Evolutionary conservation across 1,140 invertebrate species (phyloP).

Genomic region (Dinoponera quadriceps): DNA sequence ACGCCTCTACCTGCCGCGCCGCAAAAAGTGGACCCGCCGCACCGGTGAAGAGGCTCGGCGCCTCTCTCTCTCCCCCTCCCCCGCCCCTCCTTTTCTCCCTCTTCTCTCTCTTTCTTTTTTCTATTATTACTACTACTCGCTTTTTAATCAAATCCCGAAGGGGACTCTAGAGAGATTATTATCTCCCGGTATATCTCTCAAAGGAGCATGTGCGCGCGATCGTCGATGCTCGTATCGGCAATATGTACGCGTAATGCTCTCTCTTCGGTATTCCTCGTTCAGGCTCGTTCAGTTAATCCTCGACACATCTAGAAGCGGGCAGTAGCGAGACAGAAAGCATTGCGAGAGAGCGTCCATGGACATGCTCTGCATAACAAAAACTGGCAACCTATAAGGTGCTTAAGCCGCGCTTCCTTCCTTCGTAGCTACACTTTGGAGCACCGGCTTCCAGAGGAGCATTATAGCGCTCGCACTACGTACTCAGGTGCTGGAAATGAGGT

Average conservation of each 20-base stretch:
- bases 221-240: neutral
- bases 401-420: neutral
- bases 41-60: conserved; percentile 36
- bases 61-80: conserved; percentile 2
- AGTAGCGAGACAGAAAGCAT: neutral
- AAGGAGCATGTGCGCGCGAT: conserved; percentile 3
- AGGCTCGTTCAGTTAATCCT: no score
- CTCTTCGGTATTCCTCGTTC: no score
- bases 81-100: no score
- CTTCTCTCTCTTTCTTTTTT: neutral
- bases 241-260: neutral
- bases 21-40: conserved; percentile 48
- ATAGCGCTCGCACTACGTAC: neutral
- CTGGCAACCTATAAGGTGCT: conserved; percentile 24
- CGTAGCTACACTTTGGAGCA: conserved; percentile 7
- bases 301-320: neutral
- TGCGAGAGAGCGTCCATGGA: neutral
- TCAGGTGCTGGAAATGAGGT: neutral
- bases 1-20: conserved; percentile 44
- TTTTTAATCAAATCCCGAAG: conserved; percentile 51
- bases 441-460: neutral
- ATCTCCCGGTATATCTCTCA: conserved; percentile 3
- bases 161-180: conserved; percentile 43
- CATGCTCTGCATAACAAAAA: conserved; percentile 5
- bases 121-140: conserved; percentile 11